phyloP scores from a whole-genome alignment of 2,113 vertebrate genomes.

The Puntigrus tetrazona region DNA sequence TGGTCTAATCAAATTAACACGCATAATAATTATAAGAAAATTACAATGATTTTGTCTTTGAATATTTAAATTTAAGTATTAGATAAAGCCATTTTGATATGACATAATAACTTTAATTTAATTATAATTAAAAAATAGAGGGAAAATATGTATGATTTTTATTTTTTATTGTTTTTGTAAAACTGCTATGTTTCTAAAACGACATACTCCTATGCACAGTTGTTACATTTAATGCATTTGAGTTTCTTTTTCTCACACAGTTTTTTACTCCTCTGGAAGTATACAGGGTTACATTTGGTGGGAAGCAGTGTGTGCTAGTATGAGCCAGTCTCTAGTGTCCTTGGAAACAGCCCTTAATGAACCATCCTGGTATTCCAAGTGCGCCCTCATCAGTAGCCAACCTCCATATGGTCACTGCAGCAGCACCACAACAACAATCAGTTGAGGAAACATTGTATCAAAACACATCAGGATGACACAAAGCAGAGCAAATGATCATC shows the following conservation, averaged over 20 bases:
- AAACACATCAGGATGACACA: conserved; percentile 80
- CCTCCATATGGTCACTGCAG: conserved; percentile 94
- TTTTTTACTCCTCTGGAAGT: conserved; percentile 76
- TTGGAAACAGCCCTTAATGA: conserved; percentile 97
- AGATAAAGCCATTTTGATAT: not conserved
- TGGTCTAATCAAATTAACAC: not conserved
- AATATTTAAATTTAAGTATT: not conserved
- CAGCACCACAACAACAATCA: conserved; percentile 87
- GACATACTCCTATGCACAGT: not conserved
- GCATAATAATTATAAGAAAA: not conserved
- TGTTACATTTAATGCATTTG: not conserved
- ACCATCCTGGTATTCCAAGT: conserved; percentile 96
- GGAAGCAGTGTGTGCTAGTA: conserved; percentile 44
- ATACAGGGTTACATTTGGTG: conserved; percentile 65
- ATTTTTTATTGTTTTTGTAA: not conserved
- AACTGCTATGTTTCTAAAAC: not conserved
- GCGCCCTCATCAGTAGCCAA: conserved; percentile 82
- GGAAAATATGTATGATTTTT: not conserved
- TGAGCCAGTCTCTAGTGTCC: conserved; percentile 83
- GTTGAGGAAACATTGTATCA: conserved; percentile 89
- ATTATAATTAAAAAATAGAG: not conserved
- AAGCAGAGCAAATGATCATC: conserved; percentile 95
- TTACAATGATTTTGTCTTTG: not conserved
- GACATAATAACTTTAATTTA: not conserved
- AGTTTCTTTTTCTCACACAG: not conserved